phyloP scores from a whole-genome alignment of 2,888 invertebrate species.

The Microplitis deprimator region DNA sequence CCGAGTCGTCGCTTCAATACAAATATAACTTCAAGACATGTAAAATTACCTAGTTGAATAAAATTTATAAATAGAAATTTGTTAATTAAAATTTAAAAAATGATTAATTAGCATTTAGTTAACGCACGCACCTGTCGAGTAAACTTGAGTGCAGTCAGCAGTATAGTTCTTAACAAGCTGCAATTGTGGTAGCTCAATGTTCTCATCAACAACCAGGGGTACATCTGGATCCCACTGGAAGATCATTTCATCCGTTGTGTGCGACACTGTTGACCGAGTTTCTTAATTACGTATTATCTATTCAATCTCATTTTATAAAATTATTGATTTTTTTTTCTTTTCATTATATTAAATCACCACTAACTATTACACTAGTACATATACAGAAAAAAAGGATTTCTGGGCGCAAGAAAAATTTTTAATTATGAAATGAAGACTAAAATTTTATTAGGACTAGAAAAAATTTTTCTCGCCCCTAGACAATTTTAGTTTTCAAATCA shows the following conservation, averaged over 20 bases:
- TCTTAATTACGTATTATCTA: conserved; percentile 52
- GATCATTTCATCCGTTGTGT: conserved; percentile 93
- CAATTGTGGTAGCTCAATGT: conserved; percentile 92
- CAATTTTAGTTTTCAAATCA: too few species aligned
- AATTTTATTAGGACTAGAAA: too few species aligned
- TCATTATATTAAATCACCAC: neutral
- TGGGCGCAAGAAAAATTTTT: too few species aligned
- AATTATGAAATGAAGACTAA: too few species aligned
- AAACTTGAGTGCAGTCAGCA: conserved; percentile 92
- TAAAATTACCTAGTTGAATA: conserved; percentile 83
- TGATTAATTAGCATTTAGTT: conserved; percentile 11
- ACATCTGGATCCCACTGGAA: conserved; percentile 95
- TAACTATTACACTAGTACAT: too few species aligned
- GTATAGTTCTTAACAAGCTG: conserved; percentile 89
- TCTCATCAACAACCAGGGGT: conserved; percentile 89
- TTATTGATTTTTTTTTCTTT: conserved; percentile 51
- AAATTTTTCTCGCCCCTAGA: too few species aligned
- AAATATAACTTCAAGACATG: conserved; percentile 92
- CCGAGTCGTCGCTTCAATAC: conserved; percentile 90
- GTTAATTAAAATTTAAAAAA: conserved; percentile 19
- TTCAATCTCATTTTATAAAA: conserved; percentile 48
- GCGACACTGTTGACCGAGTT: conserved; percentile 81
- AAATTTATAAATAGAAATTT: conserved; percentile 49
- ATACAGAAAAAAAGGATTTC: too few species aligned
- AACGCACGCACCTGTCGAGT: conserved; percentile 82